Evolutionary conservation across 2,888 invertebrate species (phyloP).

Genomic region (Metalampra italica): DNA sequence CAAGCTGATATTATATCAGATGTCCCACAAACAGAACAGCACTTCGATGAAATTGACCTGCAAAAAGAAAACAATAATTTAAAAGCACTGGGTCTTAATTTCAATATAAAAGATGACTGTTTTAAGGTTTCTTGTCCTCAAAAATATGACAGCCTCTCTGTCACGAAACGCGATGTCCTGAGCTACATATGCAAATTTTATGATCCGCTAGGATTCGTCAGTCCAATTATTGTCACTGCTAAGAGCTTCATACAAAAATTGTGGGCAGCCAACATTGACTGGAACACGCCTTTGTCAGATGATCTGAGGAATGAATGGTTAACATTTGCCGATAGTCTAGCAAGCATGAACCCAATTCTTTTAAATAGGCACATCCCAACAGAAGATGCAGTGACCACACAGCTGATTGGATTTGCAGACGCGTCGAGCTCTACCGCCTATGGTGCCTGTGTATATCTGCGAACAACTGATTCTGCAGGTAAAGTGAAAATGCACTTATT

Average conservation of each 20-base stretch:
- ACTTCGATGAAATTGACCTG: background rate
- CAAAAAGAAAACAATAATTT: background rate
- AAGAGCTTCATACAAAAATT: background rate
- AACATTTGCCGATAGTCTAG: background rate
- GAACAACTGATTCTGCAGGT: background rate
- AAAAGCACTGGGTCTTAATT: slow-evolving; percentile 1
- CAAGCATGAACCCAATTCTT: background rate
- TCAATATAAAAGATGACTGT: background rate
- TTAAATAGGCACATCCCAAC: background rate
- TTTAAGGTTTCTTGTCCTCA: background rate
- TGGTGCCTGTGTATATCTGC: slow-evolving; percentile 11
- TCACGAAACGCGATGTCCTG: background rate
- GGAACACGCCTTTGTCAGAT: background rate
- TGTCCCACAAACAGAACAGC: background rate
- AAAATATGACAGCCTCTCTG: background rate
- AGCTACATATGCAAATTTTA: background rate
- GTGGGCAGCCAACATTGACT: background rate
- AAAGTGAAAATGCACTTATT: background rate
- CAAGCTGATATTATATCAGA: background rate
- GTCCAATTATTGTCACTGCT: background rate
- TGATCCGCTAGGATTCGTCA: slow-evolving; percentile 1
- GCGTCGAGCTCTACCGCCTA: slow-evolving; percentile 1
- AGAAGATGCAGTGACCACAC: background rate
- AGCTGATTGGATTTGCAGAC: background rate
- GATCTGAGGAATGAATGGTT: background rate